A percentile compares a stretch with the other conserved stretches of the same genome.
Evolutionary conservation across 2,113 vertebrate species (phyloP).

Genomic region (Loxodonta africana): DNA sequence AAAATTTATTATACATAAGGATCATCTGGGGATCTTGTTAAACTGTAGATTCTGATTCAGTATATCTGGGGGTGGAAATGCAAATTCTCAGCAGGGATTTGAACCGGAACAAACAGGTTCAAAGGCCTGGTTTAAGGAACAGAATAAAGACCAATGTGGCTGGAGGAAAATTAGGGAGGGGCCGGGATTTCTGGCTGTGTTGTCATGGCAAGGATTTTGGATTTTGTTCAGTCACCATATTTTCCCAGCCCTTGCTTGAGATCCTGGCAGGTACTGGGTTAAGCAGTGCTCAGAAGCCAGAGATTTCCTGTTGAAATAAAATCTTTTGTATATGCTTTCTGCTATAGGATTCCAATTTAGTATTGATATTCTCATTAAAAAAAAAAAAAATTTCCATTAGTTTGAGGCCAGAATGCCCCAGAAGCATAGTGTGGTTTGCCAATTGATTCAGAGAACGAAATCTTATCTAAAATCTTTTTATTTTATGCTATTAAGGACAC

Average conservation of each 20-base stretch:
- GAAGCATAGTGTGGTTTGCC: constrained; percentile 88
- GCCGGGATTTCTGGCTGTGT: background rate
- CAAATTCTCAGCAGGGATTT: too few species aligned
- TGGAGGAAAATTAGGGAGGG: background rate
- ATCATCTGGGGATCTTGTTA: too few species aligned
- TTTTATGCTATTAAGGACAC: constrained; percentile 91
- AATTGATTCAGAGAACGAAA: constrained; percentile 91
- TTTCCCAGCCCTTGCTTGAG: background rate
- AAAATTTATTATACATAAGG: too few species aligned
- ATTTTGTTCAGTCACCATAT: background rate
- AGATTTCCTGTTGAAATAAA: constrained; percentile 87
- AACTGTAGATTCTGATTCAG: too few species aligned
- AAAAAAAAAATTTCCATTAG: constrained; percentile 90
- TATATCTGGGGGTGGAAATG: too few species aligned
- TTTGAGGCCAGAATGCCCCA: constrained; percentile 86
- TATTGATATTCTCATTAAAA: constrained; percentile 87
- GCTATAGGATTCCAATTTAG: constrained; percentile 88
- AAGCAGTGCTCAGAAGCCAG: constrained; percentile 83
- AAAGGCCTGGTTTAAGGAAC: background rate
- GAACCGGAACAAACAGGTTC: too few species aligned
- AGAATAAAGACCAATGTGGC: background rate
- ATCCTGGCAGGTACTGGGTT: constrained; percentile 73
- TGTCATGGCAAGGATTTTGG: background rate
- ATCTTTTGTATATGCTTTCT: constrained; percentile 90
- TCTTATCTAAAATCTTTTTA: constrained; percentile 95